Percentiles rank a stretch among this genome's conserved stretches.
These are phyloP conservation scores for Octodon degus DNA, from an alignment of 2,113 vertebrate species.

Conservation along the genomic window DNA sequence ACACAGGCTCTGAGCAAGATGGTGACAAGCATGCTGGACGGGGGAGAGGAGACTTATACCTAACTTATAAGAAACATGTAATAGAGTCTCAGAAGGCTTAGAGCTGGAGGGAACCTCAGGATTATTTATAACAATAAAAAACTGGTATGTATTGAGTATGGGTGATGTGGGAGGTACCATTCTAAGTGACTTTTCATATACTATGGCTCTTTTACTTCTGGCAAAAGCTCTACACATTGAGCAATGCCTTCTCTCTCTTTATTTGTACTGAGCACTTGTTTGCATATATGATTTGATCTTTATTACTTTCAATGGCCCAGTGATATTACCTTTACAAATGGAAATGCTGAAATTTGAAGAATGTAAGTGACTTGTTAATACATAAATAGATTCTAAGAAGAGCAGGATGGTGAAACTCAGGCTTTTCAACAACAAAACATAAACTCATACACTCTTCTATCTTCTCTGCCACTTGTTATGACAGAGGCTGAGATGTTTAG, in stretches of 20 bases:
- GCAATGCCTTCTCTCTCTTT: neutral
- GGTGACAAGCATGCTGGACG: neutral
- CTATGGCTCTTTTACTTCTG: constrained; percentile 45
- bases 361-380: neutral
- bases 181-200: constrained; percentile 18
- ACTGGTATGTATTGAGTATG: neutral
- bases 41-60: neutral
- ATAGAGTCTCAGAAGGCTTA: neutral
- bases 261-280: neutral
- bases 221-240: neutral
- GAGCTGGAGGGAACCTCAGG: neutral
- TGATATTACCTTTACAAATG: constrained; percentile 26
- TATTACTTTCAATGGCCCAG: neutral
- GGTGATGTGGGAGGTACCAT: neutral
- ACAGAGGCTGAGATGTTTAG: neutral
- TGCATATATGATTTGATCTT: constrained; percentile 24
- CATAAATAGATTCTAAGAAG: neutral
- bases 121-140: neutral
- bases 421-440: neutral
- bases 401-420: neutral
- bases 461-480: neutral
- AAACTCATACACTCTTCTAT: fast-evolving
- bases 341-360: neutral
- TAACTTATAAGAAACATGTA: neutral
- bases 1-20: neutral